phyloP scores from a whole-genome alignment of 2,797 vertebrate species.

The Xenentodon cancila region DNA sequence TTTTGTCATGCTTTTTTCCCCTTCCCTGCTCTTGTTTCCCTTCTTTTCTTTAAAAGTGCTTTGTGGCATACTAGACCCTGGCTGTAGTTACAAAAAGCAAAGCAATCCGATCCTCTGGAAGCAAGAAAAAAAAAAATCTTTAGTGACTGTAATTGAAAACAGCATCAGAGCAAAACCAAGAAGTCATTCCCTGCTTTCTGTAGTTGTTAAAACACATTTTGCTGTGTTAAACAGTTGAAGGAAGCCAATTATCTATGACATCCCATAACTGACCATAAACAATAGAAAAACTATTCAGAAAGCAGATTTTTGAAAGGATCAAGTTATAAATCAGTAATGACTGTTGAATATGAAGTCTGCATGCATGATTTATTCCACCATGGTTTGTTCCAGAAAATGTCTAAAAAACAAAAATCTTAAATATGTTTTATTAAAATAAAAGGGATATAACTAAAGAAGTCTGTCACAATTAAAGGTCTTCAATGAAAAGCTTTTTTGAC shows the following conservation, averaged over 20 bases:
- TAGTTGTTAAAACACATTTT: constrained; percentile 47
- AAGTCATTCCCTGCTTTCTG: constrained; percentile 53
- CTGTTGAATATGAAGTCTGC: not conserved
- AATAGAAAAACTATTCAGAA: constrained; percentile 12
- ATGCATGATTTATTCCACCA: not conserved
- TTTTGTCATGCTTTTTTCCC: constrained; percentile 10
- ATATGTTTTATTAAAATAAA: not conserved
- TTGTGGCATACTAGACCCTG: constrained; percentile 40
- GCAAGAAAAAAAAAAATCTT: constrained; percentile 31
- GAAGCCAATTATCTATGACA: constrained; percentile 20
- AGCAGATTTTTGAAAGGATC: constrained; percentile 11
- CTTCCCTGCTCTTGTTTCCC: constrained; percentile 26
- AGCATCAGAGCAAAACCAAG: constrained; percentile 53
- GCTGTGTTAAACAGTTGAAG: constrained; percentile 18
- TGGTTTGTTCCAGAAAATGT: not conserved
- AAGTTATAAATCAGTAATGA: constrained; percentile 1
- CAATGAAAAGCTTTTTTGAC: too few species aligned
- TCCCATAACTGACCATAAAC: constrained; percentile 20
- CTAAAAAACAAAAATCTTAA: too few species aligned
- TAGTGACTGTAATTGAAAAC: constrained; percentile 78
- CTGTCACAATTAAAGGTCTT: too few species aligned
- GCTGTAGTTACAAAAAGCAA: constrained; percentile 63
- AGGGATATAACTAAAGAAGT: not conserved
- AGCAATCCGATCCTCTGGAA: constrained; percentile 58
- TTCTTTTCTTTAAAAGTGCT: constrained; percentile 33